phyloP scores from a whole-genome alignment of 2,888 invertebrate species.

The Sminthurinus aureus region DNA sequence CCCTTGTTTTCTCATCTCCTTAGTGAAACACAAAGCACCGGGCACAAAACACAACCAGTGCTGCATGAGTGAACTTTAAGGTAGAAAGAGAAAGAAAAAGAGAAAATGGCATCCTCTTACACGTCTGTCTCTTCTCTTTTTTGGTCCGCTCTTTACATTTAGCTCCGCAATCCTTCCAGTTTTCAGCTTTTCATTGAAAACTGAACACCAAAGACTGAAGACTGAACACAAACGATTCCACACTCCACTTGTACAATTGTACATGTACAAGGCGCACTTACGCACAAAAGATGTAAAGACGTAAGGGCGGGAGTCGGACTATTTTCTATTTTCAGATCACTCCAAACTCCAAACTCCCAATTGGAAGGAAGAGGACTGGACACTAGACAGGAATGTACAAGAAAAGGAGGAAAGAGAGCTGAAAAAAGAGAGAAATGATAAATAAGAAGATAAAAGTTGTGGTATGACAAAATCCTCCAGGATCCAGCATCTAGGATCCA shows the following conservation, averaged over 20 bases:
- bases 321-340: no score
- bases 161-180: neutral
- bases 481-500: no score
- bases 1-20: neutral
- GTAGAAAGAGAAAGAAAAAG: conserved; percentile 5
- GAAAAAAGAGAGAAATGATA: neutral
- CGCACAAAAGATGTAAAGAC: neutral
- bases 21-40: no score
- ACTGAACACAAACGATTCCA: neutral
- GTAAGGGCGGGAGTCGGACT: no score
- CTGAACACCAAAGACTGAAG: no score
- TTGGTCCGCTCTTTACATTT: neutral
- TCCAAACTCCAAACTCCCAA: no score
- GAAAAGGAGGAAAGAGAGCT: neutral
- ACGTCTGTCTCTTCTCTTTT: neutral
- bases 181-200: neutral
- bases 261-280: neutral
- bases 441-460: conserved; percentile 8
- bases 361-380: neutral
- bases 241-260: neutral
- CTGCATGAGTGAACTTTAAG: conserved; percentile 23
- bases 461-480: neutral
- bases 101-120: conserved; percentile 7
- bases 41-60: conserved; percentile 4
- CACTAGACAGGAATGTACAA: neutral